Base-by-base conservation (phyloP, 2,113 vertebrate genomes). In the Labeo catla region DNA sequence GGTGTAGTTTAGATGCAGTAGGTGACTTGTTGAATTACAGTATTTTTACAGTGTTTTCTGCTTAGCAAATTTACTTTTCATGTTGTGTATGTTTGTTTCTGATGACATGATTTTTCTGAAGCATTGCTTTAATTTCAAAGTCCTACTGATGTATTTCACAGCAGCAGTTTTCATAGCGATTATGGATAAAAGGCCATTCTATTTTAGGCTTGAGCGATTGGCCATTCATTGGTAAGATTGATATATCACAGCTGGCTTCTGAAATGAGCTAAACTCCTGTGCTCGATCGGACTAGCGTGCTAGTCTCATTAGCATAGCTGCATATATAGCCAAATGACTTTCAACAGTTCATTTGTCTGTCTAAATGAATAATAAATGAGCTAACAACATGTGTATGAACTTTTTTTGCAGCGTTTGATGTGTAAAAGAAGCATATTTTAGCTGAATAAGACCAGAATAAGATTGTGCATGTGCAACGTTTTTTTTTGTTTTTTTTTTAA, bases 251-350 rank as follows among this genome's bases (percentile, higher is more conserved):
- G 54, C 78, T 61, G 50, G 66, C 23, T 82, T 7, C 63, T 79
- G 54, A 78, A 90, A 68, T 87, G 61, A 89, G 83, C 50, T 16
- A 84, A 61, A 68, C 78, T 85, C 12, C 81, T 88, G 45, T 76
- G 68, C 81, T 68, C 61, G 2, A 4, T 66, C 5, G 34, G 70
- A 49, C 63, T 65, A 34, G 12, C 36, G 72, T 70, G 68, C 79
- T 82, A 86, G 21, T 39, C 19, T 52, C 89, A 84, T 91, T 90
- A 83, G 76, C 87, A 87, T 83, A 72, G 74, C 87, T 82, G 89
- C 86, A 76, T 80, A 76, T 49, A 28, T 19, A 83, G 68, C 86
- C 82, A 13, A 86, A 85, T 89, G 59, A 87, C 43, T 79, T 85
- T 21, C 83, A 87, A n/a, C 59, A 65, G 45, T 16, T 80, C 47